A percentile compares a stretch with the other conserved stretches of the same genome.
These are phyloP conservation scores for Sthenelais limicola DNA, from an alignment of 2,888 invertebrate species.

Conservation along the genomic window DNA sequence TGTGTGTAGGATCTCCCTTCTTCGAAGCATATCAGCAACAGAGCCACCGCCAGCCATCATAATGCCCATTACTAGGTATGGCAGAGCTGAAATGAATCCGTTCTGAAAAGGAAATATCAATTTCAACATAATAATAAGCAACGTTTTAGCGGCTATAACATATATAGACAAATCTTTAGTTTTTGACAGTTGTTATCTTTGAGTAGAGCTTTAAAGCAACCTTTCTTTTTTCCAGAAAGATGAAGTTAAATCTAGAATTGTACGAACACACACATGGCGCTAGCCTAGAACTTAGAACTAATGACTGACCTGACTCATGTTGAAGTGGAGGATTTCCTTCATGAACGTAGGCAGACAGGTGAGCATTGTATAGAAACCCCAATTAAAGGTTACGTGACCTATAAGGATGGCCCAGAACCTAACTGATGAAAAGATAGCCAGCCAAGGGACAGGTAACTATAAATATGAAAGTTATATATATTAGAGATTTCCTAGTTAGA, in stretches of 20 bases:
- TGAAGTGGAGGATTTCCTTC: conserved; percentile 70
- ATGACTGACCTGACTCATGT: conserved; percentile 54
- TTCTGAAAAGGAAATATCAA: conserved; percentile 75
- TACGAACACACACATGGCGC: too few species aligned
- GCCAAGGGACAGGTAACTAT: conserved; percentile 59
- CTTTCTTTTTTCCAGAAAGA: too few species aligned
- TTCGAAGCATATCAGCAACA: conserved; percentile 84
- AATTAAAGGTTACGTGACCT: conserved; percentile 73
- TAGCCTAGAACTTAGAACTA: too few species aligned
- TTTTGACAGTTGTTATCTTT: not conserved
- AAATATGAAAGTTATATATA: too few species aligned
- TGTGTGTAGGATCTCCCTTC: conserved; percentile 53
- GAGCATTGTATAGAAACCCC: conserved; percentile 74
- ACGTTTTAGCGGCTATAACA: too few species aligned
- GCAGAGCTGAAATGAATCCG: conserved; percentile 88
- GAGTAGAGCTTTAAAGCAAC: too few species aligned
- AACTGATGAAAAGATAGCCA: conserved; percentile 59
- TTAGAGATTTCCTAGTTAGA: too few species aligned
- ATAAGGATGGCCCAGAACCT: conserved; percentile 71
- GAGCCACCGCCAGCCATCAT: conserved; percentile 85
- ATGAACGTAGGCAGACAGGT: conserved; percentile 73
- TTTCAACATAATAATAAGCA: too few species aligned
- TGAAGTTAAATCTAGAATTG: too few species aligned
- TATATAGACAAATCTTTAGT: too few species aligned
- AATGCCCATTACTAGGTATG: conserved; percentile 90